Conservation (phyloP, 2,797 vertebrate species). For the Clamator glandarius region DNA sequence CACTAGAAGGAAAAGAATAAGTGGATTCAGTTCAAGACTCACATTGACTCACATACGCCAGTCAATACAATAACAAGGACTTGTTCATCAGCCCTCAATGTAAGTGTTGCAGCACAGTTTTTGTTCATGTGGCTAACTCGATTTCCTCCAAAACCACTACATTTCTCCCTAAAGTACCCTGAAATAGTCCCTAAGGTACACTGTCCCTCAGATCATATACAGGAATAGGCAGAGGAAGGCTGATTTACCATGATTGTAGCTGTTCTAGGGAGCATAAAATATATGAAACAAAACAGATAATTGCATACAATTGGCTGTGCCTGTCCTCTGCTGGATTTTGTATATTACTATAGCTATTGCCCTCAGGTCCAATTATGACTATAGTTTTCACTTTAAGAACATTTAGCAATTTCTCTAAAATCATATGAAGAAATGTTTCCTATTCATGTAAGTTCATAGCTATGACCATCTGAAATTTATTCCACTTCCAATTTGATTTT, state of each 20-base stretch:
- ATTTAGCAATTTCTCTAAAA: neutral
- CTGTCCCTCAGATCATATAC: neutral
- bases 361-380: neutral
- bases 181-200: neutral
- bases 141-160: neutral
- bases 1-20: neutral
- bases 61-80: neutral
- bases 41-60: neutral
- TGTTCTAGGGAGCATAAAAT: fast-evolving
- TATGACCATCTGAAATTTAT: neutral
- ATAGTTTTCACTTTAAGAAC: neutral
- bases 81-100: neutral
- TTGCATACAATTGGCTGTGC: neutral
- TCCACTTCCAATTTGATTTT: neutral
- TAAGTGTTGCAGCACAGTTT: fast-evolving
- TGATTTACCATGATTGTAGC: neutral
- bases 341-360: neutral
- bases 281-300: neutral
- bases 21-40: neutral
- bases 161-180: neutral
- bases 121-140: neutral
- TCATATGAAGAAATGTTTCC: neutral
- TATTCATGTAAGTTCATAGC: neutral
- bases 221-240: neutral
- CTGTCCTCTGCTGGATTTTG: neutral